Evolutionary conservation across 2,113 vertebrate species (phyloP), one percentile per base, ranked within the genome.

Genomic region (Cebidichthys violaceus): DNA sequence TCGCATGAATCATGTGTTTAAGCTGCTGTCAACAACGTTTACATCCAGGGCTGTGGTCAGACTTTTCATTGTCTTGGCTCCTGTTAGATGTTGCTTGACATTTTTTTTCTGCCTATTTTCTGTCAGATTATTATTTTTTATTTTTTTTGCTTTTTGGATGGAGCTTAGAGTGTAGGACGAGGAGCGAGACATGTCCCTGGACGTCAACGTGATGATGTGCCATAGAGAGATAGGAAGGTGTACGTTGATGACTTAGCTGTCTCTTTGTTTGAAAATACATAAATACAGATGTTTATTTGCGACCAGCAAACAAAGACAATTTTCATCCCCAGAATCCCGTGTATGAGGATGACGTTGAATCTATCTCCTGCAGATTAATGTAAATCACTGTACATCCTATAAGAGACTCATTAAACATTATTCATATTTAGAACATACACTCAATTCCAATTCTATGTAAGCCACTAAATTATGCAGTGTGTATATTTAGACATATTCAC

Each of bases 1-100:
- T 80, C 64, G 50, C 79, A 87, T 69, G 73, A 82, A 77, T 89
- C 77, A 74, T 52, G 47, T 18, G 14, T 87, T 77, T 64, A 87
- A 86, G 75, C 35, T 29, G 78, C 69, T 77, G 86, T 87, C 84
- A 76, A 10, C 65, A 17, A 31, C 52, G 41, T 84, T 84, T 35
- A 78, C 45, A 64, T 76, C 33, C 52, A 33, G 6, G 50, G 39
- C 17, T 13, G 33, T 2, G 4, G 69, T 39, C 73, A 18, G 35
- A 81, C 66, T 45, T 41, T 70, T 70, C 65, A 41, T 67, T 79
- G 60, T 61, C 54, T 55, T 5, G 31, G 31, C 54, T 84, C 54
- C 47, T 47, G 55, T 17, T 54, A 50, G 43, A 61, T 4, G 14
- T 61, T 37, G 47, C 33, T 67, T 66, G 14, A 0, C 20, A 33